phyloP scores from a whole-genome alignment of 2,113 vertebrate genomes.

The Oryzias curvinotus region DNA sequence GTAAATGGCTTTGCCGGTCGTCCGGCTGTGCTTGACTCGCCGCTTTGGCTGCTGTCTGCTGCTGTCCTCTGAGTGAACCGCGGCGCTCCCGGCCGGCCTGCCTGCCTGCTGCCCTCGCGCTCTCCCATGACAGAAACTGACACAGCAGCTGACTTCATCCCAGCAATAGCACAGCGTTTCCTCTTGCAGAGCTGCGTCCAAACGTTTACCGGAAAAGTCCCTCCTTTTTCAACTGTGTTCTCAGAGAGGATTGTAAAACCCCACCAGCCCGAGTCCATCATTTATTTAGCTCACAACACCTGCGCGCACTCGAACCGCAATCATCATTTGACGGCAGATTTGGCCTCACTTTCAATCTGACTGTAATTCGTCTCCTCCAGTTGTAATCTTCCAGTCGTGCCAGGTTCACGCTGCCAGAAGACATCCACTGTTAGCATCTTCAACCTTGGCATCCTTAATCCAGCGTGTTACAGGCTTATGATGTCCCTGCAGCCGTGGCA shows the following conservation, averaged over 20 bases:
- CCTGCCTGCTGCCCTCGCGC: too few species aligned
- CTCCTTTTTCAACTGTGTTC: not conserved
- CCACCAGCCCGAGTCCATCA: constrained; percentile 21
- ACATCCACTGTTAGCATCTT: constrained; percentile 44
- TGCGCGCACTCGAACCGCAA: constrained; percentile 31
- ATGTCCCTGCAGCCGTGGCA: constrained; percentile 40
- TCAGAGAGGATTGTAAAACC: constrained; percentile 9
- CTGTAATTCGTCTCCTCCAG: constrained; percentile 40
- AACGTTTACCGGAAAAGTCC: too few species aligned
- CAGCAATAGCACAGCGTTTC: too few species aligned
- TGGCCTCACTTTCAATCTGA: constrained; percentile 41
- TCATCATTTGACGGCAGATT: constrained; percentile 49
- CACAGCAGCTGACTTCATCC: too few species aligned
- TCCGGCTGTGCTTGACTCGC: constrained; percentile 37
- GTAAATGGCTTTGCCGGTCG: constrained; percentile 66
- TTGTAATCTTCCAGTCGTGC: constrained; percentile 49
- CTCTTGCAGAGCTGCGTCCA: too few species aligned
- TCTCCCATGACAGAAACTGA: too few species aligned
- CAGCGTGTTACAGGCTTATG: constrained; percentile 65
- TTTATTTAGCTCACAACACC: constrained; percentile 27
- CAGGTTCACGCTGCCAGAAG: constrained; percentile 50
- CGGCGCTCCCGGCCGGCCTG: constrained; percentile 66
- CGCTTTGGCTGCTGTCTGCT: constrained; percentile 79
- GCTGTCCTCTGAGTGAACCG: constrained; percentile 76
- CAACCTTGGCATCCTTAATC: constrained; percentile 64